phyloP scores from a whole-genome alignment of 2,113 vertebrate species.

The Syngnathus floridae region DNA sequence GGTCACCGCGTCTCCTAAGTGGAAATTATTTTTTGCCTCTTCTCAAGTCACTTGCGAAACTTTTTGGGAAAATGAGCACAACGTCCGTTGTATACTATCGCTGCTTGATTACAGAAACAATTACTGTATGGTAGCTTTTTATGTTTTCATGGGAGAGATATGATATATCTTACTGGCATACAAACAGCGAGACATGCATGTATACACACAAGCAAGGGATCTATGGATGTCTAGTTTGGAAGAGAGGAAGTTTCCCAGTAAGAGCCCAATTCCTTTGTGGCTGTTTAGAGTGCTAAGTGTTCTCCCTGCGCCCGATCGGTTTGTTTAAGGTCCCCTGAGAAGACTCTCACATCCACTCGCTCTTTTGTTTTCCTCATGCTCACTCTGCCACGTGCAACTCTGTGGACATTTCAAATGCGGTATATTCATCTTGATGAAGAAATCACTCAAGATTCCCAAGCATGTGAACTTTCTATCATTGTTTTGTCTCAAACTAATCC shows the following conservation, averaged over 20 bases:
- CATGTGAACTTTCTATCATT: neutral
- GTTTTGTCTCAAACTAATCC: neutral
- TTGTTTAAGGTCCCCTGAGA: conserved; percentile 67
- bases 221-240: conserved; percentile 31
- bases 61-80: conserved; percentile 39
- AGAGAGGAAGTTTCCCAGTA: conserved; percentile 60
- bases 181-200: conserved; percentile 29
- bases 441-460: neutral
- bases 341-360: conserved; percentile 51
- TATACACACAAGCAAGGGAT: conserved; percentile 16
- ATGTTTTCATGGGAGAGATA: conserved; percentile 23
- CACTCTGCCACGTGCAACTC: conserved; percentile 4
- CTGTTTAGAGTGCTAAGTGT: conserved; percentile 68
- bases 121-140: conserved; percentile 31
- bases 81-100: conserved; percentile 50
- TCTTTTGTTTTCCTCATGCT: conserved; percentile 25
- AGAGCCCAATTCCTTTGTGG: conserved; percentile 64
- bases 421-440: conserved; percentile 6
- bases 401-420: neutral
- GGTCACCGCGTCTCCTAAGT: conserved; percentile 59
- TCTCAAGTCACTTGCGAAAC: conserved; percentile 50
- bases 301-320: conserved; percentile 64
- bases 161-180: conserved; percentile 22
- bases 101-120: conserved; percentile 32
- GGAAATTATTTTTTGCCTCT: conserved; percentile 58